Evolutionary conservation across 2,797 vertebrate genomes (phyloP), one percentile per base, ranked within the genome.

Genomic region (Tragopan temminckii): DNA sequence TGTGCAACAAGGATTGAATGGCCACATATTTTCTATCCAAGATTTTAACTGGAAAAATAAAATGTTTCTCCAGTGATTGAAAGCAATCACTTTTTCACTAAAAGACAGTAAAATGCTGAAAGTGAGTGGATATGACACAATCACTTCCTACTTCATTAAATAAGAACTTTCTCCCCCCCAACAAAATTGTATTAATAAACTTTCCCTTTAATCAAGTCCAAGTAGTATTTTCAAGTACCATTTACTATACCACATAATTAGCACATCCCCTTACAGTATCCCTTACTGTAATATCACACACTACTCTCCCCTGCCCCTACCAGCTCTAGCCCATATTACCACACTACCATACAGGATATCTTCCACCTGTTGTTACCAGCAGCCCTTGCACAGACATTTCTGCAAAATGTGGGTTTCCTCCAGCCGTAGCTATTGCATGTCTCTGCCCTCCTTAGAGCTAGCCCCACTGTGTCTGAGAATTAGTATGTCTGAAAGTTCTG

Each of bases 371-470:
- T 57, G 1, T 33, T 42, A 23, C 9, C 35, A 69, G 45, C 21
- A 48, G 1, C 18, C 18, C 24, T 46, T 31, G 8, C 13, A 13
- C 0, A 0, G 18, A 3, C 20, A n/a, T 25, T 29, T 58, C 19
- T 14, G 42, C 62, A 53, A 74, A 1, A 1, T 7, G 9, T 21
- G 33, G 21, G n/a, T 52, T 91, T 64, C 17, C 9, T 11, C 7
- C 21, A 77, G 48, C 31, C 33, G 27, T 9, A 18, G 35, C 21
- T 48, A 3, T 20, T 13, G 35, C 12, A 16, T 19, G 9, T 64
- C 43, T n/a, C 66, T 59, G 2, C 11, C 40, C 9, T 62, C 23
- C 72, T 20, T 20, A 3, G 0, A 63, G 38, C 23, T n/a, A 68
- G 5, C 9, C 12, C 13, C 11, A 2, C 5, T 52, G n/a, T 21